Base-by-base conservation (phyloP, 2,888 invertebrate species). In the Ophraella communa region DNA sequence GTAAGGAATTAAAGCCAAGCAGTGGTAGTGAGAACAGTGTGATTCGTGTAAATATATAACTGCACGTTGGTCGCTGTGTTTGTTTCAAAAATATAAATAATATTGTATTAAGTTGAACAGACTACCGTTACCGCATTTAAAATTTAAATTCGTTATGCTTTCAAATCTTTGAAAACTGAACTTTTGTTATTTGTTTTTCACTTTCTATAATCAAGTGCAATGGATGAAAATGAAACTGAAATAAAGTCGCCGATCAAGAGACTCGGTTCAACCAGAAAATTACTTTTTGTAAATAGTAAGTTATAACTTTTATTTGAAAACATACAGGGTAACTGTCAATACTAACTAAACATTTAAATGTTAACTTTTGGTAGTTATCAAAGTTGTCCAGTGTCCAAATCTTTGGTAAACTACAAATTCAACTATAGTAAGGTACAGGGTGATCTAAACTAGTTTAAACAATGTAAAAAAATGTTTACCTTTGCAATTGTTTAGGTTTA, bases 201-300 rank as follows among this genome's bases (percentile, higher is more conserved):
- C 8, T 45, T 56, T 30, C 14, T 20, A 17, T 11, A 24, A 39
- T 27, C 8, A n/a, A n/a, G 60, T 60, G 75, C 64, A 58, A 88
- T 91, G 86, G 91, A 91, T 83, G 91, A 91, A 79, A 89, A 89
- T 78, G 91, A 91, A 76, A 84, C 87, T 80, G 91, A 91, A 83
- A 85, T 90, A 71, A 91, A 91, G 78, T 92, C 92, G 72, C 92
- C 92, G 53, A 92, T 92, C 84, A 90, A 90, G 81, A 85, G 92
- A 66, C 87, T 92, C 70, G 92, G 92, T 77, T 92, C 92, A 70
- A 92, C 92, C 59, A 87, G 92, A 79, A 92, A 92, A 83, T 85
- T 92, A 70, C 86, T 92, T 47, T 88, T 91, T 65, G 92, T 91
- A 77, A 91, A 89, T 81, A 91, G 92, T 92, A 80, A 91, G 91